Base-by-base conservation (phyloP, 92 coral and sea anemone genomes). In the Muricea muricata region DNA sequence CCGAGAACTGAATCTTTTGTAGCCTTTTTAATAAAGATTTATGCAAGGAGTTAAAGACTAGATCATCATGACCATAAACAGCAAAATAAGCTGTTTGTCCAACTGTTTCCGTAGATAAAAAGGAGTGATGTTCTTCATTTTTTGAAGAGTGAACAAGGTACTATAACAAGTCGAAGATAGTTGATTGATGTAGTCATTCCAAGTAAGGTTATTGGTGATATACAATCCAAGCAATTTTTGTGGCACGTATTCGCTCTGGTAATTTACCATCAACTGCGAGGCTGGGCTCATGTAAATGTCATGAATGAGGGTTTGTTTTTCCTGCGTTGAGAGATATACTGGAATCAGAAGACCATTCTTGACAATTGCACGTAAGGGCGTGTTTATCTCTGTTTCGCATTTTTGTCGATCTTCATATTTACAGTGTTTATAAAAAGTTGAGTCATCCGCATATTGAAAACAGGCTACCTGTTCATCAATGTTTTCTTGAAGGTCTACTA, bases 71-170 rank as follows among this genome's bases (percentile, higher is more conserved):
- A 70, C 87, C 33, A 71, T 48, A 37, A 70, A 70, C 21, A 80
- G 24, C 42, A 61, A 50, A 21, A 81, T 28, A 15, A 81, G 66
- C 54, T 71, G 67, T 32, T 81, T 78, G 7, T 14, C 76, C 7
- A 61, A 4, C n/a, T 81, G 85, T 41, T 81, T 63, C 33, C 82
- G 39, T 28, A 77, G 28, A 60, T 77, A 34, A 52, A 50, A 80
- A 45, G 65, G 48, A 11, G 90, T 71, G 73, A 87, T 80, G 82
- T 87, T 87, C 74, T 87, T 87, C 6, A 87, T 73, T 63, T 87
- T 87, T 42, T 78, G 34, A 28, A 82, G 82, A 14, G 42, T 34
- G 11, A 72, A 77, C 18, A 81, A 56, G 87, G 83, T 63, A 30
- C 81, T 75, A 60, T 87, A 81, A 54, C 87, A 81, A 30, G 87